Evolutionary conservation across 2,113 vertebrate species (phyloP), one percentile per base, ranked within the genome.

Genomic region (Prunella himalayana): DNA sequence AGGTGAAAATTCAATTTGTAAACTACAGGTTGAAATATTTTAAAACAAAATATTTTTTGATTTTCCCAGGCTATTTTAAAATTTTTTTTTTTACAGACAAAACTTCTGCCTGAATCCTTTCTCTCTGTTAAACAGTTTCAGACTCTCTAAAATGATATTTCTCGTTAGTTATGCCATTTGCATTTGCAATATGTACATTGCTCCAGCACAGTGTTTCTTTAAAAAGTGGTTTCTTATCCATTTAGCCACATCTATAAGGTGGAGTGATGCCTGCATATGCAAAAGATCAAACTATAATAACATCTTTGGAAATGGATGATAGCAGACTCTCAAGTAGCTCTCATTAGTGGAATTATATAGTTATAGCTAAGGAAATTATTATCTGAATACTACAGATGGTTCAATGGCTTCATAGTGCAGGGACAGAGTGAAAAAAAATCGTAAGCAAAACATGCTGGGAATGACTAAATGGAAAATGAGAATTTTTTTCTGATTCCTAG

Each of bases 321-420:
- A 95, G 88, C 92, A 95, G 87, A 80, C 85, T 93, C 76, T 95
- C 93, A 75, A 95, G 75, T 95, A 97, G 90, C 90, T 49, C 94
- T 97, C 96, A 96, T 97, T 96, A 97, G 94, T 86, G 87, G 79
- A 96, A 96, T 95, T 94, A 93, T 80, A 69, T 80, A 91, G 87
- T 88, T 95, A 82, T 80, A 95, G 69, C 87, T 92, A 95, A 94
- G 89, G 86, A 89, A 95, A 95, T 96, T 92, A 86, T 95, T 97
- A 95, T 96, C 84, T 95, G 91, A 94, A 90, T 94, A 80, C 86
- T 95, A 95, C 96, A 97, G 92, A 91, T 84, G 68, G 93, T 96
- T 92, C 94, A 95, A 87, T 91, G 89, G 92, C 95, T 98, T 97
- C 95, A 70, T 95, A 83, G 93, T 91, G 95, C 95, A 95, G 78